These are phyloP conservation scores for Siphamia tubifer DNA, from an alignment of 2,113 vertebrate genomes.

Conservation along the genomic window DNA sequence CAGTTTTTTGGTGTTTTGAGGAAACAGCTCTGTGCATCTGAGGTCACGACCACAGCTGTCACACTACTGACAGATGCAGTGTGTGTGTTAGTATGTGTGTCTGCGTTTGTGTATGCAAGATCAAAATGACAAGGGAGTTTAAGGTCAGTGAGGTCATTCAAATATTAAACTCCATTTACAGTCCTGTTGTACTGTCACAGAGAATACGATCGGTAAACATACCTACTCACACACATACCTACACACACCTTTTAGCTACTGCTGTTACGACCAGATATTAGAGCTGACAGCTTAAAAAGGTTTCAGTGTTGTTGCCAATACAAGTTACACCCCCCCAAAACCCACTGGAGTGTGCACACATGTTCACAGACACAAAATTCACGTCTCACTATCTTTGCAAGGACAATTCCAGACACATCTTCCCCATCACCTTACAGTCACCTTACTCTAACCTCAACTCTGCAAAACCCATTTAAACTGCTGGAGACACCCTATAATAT, in stretches of 20 bases:
- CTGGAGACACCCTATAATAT: no score
- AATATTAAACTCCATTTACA: conserved; percentile 55
- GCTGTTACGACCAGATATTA: conserved; percentile 46
- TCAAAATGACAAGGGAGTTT: conserved; percentile 18
- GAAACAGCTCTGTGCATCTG: conserved; percentile 27
- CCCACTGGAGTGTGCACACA: neutral
- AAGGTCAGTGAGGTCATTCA: conserved; percentile 37
- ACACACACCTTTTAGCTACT: conserved; percentile 16
- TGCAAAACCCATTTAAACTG: no score
- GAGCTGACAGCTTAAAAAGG: conserved; percentile 62
- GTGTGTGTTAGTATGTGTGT: neutral
- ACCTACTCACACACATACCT: neutral
- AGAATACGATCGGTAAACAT: conserved; percentile 30
- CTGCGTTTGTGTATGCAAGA: neutral
- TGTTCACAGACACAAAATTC: neutral
- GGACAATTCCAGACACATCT: neutral
- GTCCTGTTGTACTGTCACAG: conserved; percentile 31
- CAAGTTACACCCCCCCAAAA: conserved; percentile 46
- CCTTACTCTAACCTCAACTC: neutral
- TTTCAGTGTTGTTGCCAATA: conserved; percentile 39
- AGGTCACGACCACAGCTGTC: conserved; percentile 64
- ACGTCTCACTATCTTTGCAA: neutral
- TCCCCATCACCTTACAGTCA: no score
- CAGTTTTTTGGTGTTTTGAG: conserved; percentile 27
- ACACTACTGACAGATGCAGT: conserved; percentile 5